Conservation (phyloP, 1,140 invertebrate species). For the Carposina sasakii region DNA sequence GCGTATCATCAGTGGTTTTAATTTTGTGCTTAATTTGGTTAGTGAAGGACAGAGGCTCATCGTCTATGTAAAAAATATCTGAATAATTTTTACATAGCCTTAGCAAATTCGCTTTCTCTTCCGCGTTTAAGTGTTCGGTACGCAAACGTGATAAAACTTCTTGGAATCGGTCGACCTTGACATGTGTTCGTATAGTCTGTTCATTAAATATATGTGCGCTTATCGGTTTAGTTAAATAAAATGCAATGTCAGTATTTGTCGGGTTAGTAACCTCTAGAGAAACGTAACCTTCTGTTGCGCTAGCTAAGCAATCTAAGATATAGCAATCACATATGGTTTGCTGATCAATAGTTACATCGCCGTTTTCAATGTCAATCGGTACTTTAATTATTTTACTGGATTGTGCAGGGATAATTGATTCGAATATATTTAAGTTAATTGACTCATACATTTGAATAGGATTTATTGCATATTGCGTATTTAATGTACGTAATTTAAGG, state of each 20-base stretch:
- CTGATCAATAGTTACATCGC: neutral
- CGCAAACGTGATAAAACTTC: constrained; percentile 8
- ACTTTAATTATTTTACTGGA: constrained; percentile 3
- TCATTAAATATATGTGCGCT: constrained; percentile 2
- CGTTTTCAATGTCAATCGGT: neutral
- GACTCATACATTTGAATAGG: neutral
- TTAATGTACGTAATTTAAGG: neutral
- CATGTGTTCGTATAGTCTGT: neutral
- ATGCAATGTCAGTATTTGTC: constrained; percentile 1
- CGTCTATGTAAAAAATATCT: constrained; percentile 11
- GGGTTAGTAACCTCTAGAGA: constrained; percentile 1
- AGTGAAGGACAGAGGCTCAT: constrained; percentile 11
- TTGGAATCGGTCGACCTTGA: neutral
- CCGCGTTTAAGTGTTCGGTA: constrained; percentile 3
- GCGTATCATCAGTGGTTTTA: constrained; percentile 15
- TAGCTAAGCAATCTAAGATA: constrained; percentile 3
- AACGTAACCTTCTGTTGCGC: neutral
- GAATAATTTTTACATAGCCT: constrained; percentile 1
- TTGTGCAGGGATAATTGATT: neutral
- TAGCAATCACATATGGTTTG: constrained; percentile 2
- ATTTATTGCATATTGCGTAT: constrained; percentile 2
- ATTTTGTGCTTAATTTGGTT: constrained; percentile 24
- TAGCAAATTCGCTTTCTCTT: constrained; percentile 6
- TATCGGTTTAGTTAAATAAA: constrained; percentile 4
- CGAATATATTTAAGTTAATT: constrained; percentile 1